Percentiles rank a stretch among this genome's conserved stretches.
Evolutionary conservation across 2,113 vertebrate genomes (phyloP).

Genomic region (Hepsetus odoe): DNA sequence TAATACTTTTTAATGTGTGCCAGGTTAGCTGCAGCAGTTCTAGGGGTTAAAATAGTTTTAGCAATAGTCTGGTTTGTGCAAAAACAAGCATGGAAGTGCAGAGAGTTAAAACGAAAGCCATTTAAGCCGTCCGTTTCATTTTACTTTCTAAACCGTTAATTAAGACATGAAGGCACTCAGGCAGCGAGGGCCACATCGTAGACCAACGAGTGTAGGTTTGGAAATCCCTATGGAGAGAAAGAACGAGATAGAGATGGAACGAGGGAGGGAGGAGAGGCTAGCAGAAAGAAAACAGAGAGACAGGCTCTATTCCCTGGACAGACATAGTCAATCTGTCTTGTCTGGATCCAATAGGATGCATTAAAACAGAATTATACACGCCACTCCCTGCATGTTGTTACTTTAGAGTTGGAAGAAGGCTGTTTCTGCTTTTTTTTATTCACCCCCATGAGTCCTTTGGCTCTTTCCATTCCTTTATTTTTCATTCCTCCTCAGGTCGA

Average conservation of each 20-base stretch:
- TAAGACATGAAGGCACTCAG: constrained; percentile 58
- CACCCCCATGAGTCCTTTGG: constrained; percentile 16
- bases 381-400: constrained; percentile 10
- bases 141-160: constrained; percentile 63
- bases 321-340: constrained; percentile 29
- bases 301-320: constrained; percentile 45
- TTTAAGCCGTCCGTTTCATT: not conserved
- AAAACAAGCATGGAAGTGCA: constrained; percentile 51
- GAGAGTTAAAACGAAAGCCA: constrained; percentile 60
- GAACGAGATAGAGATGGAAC: constrained; percentile 23
- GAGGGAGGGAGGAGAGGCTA: not conserved
- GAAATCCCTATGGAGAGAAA: constrained; percentile 40
- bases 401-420: constrained; percentile 37
- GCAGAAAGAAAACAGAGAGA: constrained; percentile 45
- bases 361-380: constrained; percentile 56
- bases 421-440: constrained; percentile 1
- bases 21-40: not conserved
- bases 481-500: constrained; percentile 59
- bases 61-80: not conserved
- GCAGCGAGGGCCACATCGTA: constrained; percentile 56
- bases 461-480: constrained; percentile 50
- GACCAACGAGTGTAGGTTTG: constrained; percentile 38
- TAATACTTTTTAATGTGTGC: not conserved
- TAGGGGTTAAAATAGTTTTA: not conserved
- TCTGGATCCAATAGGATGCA: constrained; percentile 57